These are phyloP conservation scores for Epinephelus awoara DNA, from an alignment of 2,797 vertebrate genomes.

Conservation along the genomic window DNA sequence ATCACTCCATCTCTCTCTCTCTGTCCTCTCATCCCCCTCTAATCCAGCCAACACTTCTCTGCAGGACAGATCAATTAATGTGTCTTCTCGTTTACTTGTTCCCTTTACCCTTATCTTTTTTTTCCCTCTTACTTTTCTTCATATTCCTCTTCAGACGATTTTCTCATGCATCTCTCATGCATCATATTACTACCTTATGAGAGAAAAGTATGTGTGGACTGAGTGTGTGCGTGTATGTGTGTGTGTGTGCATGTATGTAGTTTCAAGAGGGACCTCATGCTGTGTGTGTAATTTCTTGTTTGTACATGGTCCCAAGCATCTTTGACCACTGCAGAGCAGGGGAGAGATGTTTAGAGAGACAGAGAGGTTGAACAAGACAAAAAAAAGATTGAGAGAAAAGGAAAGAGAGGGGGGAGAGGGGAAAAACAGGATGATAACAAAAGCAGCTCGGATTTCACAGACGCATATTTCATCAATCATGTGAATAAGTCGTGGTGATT, in stretches of 20 bases:
- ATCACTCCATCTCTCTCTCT: conserved; percentile 53
- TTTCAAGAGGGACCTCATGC: conserved; percentile 80
- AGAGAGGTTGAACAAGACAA: conserved; percentile 73
- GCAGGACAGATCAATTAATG: conserved; percentile 87
- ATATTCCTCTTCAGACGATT: conserved; percentile 77
- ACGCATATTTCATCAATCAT: conserved; percentile 89
- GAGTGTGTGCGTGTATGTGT: conserved; percentile 11
- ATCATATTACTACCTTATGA: conserved; percentile 53
- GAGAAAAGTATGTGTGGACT: conserved; percentile 55
- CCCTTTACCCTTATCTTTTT: conserved; percentile 35
- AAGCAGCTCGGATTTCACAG: conserved; percentile 84
- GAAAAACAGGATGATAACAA: conserved; percentile 83
- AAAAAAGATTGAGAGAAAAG: conserved; percentile 72
- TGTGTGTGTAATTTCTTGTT: conserved; percentile 91
- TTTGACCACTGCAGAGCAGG: conserved; percentile 69
- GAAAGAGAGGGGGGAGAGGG: conserved; percentile 57
- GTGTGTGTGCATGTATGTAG: conserved; percentile 16
- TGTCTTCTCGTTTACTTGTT: conserved; percentile 59
- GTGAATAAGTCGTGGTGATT: conserved; percentile 88
- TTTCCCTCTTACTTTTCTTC: conserved; percentile 66
- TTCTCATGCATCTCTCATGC: conserved; percentile 82
- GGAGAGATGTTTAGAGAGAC: conserved; percentile 63
- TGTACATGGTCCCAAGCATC: conserved; percentile 80
- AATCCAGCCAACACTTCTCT: conserved; percentile 60
- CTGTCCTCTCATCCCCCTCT: conserved; percentile 47